A percentile compares a stretch with the other conserved stretches of the same genome.
Conservation (phyloP, 1,140 invertebrate species). For the Diuraphis noxia region DNA sequence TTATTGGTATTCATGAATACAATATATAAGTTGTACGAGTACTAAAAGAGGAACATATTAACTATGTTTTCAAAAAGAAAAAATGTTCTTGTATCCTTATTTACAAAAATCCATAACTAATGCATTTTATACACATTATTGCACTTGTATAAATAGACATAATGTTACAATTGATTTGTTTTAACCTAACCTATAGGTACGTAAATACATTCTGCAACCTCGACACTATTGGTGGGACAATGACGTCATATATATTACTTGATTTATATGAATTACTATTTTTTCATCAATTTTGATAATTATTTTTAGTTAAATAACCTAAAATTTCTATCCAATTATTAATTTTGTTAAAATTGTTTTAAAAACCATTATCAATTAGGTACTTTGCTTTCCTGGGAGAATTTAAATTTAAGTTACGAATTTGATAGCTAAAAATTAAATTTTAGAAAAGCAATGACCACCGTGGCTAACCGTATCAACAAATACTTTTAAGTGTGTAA, state of each 20-base stretch:
- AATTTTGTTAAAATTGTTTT: neutral
- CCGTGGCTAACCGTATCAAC: no score
- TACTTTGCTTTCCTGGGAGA: neutral
- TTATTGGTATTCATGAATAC: neutral
- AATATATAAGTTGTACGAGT: neutral
- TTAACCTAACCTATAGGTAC: neutral
- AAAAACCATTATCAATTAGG: neutral
- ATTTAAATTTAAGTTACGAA: neutral
- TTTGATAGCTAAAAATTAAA: neutral
- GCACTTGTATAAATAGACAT: conserved; percentile 39
- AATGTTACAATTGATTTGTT: conserved; percentile 35
- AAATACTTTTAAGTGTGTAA: neutral
- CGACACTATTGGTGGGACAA: neutral
- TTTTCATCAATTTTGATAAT: neutral
- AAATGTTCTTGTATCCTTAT: neutral
- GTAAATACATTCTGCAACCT: conserved; percentile 15
- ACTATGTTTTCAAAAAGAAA: neutral
- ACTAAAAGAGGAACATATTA: neutral
- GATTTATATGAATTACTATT: neutral
- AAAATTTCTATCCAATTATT: neutral
- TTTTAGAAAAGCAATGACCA: no score
- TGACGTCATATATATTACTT: conserved; percentile 22
- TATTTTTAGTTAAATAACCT: neutral
- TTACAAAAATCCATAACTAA: conserved; percentile 24
- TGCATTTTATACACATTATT: conserved; percentile 15